Percentiles rank a stretch among this genome's conserved stretches.
Conservation (phyloP, 2,113 vertebrate species). For the Rynchops niger region DNA sequence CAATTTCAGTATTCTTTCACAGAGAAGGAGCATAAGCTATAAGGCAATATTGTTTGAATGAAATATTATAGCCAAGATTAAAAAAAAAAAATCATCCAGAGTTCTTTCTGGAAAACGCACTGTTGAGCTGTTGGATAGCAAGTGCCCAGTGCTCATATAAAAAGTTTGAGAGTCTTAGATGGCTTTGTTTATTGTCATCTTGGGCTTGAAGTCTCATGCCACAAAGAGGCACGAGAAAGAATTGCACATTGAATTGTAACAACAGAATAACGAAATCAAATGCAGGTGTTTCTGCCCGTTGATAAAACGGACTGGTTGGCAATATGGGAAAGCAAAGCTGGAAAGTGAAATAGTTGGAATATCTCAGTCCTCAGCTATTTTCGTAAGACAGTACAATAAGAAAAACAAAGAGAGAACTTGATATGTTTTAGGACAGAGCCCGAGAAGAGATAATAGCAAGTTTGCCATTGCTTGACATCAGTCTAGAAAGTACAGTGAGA, state of each 20-base stretch:
- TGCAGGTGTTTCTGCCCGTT: not conserved
- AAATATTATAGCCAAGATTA: not conserved
- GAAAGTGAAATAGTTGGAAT: not conserved
- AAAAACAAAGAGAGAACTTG: not conserved
- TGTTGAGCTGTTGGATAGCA: not conserved
- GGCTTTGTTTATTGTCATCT: not conserved
- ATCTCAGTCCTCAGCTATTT: not conserved
- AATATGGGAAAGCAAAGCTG: not conserved
- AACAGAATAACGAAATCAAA: not conserved
- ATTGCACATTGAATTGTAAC: not conserved
- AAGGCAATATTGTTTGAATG: not conserved
- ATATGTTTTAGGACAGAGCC: not conserved
- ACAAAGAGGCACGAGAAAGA: too few relatives aligned
- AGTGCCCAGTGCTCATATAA: not conserved
- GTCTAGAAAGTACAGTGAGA: not conserved
- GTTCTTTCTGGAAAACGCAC: not conserved
- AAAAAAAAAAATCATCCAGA: not conserved
- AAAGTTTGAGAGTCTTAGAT: not conserved
- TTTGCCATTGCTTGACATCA: not conserved
- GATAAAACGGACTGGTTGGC: not conserved
- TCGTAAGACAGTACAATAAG: not conserved
- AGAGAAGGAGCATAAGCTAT: not conserved
- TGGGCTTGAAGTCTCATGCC: not conserved
- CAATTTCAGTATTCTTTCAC: not conserved
- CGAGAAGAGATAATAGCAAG: not conserved